A percentile compares a stretch with the other conserved stretches of the same genome.
These are phyloP conservation scores for Phoebastria nigripes DNA, from an alignment of 2,797 vertebrate genomes.

Conservation along the genomic window DNA sequence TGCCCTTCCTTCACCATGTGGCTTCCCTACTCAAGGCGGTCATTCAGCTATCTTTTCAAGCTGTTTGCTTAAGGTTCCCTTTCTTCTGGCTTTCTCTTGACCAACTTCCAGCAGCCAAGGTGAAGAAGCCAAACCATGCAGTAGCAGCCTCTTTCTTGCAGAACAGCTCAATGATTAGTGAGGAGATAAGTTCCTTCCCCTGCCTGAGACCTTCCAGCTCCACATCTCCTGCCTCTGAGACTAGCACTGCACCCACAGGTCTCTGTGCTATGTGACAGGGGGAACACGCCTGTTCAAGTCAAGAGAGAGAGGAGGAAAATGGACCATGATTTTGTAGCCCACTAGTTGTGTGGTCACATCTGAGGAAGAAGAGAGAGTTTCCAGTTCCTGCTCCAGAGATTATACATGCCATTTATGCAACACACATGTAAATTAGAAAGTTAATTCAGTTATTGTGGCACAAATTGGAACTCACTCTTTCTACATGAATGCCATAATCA, in stretches of 20 bases:
- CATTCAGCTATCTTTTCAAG: neutral
- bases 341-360: neutral
- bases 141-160: neutral
- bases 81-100: neutral
- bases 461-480: neutral
- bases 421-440: neutral
- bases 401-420: neutral
- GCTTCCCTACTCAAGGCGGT: neutral
- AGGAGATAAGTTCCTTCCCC: neutral
- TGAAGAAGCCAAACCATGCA: neutral
- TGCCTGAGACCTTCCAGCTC: neutral
- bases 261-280: neutral
- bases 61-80: neutral
- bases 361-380: neutral
- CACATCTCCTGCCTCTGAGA: neutral
- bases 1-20: neutral
- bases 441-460: neutral
- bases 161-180: neutral
- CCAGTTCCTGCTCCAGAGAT: neutral
- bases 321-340: neutral
- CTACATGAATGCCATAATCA: neutral
- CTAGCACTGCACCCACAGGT: rapidly evolving
- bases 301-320: neutral
- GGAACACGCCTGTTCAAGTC: neutral
- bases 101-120: neutral